phyloP scores from a whole-genome alignment of 2,888 invertebrate species.

The Trissolcus brochymenae region DNA sequence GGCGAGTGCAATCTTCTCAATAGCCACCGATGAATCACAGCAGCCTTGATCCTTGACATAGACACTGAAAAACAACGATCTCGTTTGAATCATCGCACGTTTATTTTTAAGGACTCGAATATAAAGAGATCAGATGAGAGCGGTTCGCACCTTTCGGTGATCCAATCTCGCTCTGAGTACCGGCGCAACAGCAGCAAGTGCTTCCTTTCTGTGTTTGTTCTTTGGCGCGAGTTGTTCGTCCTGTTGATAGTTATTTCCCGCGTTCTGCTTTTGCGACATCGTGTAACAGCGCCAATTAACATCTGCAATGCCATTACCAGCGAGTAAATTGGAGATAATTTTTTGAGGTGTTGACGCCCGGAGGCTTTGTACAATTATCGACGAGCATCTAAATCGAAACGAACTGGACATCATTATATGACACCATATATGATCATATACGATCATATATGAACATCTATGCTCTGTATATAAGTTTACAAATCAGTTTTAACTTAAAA shows the following conservation, averaged over 20 bases:
- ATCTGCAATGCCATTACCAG: conserved; percentile 60
- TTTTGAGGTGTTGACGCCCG: conserved; percentile 47
- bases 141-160: background rate
- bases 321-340: conserved; percentile 65
- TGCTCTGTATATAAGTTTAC: too few species aligned
- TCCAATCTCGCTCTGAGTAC: background rate
- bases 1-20: conserved; percentile 38
- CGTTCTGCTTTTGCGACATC: conserved; percentile 28
- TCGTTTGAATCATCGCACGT: conserved; percentile 26
- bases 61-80: conserved; percentile 45
- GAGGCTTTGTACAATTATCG: conserved; percentile 25
- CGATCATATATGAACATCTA: too few species aligned
- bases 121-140: background rate
- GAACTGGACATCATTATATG: background rate
- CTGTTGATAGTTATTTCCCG: conserved; percentile 43
- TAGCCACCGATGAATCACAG: conserved; percentile 22
- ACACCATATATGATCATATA: too few species aligned
- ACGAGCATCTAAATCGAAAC: conserved; percentile 7
- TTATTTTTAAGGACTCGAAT: conserved; percentile 26
- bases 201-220: background rate
- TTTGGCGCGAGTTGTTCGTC: background rate
- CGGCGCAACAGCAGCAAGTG: background rate
- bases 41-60: conserved; percentile 42
- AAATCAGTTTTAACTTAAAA: too few species aligned
- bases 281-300: conserved; percentile 49